phyloP scores from a whole-genome alignment of 2,888 invertebrate species.

The Spilarctia lutea region DNA sequence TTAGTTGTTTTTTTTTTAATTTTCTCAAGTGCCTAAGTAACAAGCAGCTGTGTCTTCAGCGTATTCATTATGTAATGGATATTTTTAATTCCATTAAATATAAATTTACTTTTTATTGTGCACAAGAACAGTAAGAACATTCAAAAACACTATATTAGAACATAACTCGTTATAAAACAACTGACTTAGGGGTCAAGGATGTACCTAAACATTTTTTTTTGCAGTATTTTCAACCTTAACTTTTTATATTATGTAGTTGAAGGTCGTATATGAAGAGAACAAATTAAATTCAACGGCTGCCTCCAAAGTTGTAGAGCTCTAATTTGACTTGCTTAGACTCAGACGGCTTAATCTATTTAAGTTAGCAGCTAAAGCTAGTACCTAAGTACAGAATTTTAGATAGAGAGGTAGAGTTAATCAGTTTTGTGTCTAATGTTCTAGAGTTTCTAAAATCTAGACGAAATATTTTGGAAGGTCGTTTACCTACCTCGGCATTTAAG shows the following conservation, averaged over 20 bases:
- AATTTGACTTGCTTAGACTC: not conserved
- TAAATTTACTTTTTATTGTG: slow-evolving; percentile 12
- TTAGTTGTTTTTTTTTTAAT: not conserved
- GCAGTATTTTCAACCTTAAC: not conserved
- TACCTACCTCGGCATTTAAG: not conserved
- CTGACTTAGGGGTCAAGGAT: slow-evolving; percentile 5
- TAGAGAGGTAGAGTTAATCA: slow-evolving; percentile 5
- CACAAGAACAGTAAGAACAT: slow-evolving; percentile 12
- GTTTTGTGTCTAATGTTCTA: not conserved
- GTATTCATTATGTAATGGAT: slow-evolving; percentile 22
- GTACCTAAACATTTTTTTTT: not conserved
- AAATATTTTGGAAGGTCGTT: not conserved
- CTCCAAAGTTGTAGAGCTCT: not conserved
- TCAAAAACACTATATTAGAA: slow-evolving; percentile 12
- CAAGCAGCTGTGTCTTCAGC: slow-evolving; percentile 7
- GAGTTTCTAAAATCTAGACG: not conserved
- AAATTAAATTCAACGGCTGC: not conserved
- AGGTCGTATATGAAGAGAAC: not conserved
- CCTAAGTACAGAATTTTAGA: slow-evolving; percentile 3
- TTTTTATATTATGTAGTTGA: not conserved
- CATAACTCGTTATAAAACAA: not conserved
- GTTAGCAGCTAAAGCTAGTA: not conserved
- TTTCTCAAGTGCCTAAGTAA: not conserved
- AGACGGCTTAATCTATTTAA: slow-evolving; percentile 6
- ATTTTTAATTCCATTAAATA: slow-evolving; percentile 23